Percentiles rank a stretch among this genome's conserved stretches.
These are phyloP conservation scores for Neoascia interrupta DNA, from an alignment of 2,888 invertebrate species.

Conservation along the genomic window DNA sequence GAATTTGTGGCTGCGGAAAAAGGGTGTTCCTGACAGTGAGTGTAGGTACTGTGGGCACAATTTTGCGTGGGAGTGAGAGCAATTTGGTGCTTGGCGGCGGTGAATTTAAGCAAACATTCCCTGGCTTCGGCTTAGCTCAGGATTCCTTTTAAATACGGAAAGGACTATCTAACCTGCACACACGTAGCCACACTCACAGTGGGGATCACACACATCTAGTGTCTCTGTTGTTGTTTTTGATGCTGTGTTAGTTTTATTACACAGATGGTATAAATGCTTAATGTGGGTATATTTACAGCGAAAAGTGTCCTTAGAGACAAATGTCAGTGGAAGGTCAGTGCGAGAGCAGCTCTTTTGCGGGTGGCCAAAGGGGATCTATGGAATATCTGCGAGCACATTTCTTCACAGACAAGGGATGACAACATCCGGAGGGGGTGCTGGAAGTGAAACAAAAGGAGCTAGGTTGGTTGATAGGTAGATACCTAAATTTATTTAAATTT, in stretches of 20 bases:
- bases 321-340: slow-evolving; percentile 64
- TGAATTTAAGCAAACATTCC: slow-evolving; percentile 41
- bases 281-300: slow-evolving; percentile 55
- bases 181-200: not conserved
- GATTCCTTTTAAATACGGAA: slow-evolving; percentile 35
- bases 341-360: not conserved
- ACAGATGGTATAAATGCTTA: slow-evolving; percentile 63
- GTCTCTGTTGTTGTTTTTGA: slow-evolving; percentile 1
- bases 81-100: slow-evolving; percentile 36
- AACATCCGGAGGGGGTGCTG: slow-evolving; percentile 3
- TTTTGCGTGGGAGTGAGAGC: slow-evolving; percentile 8
- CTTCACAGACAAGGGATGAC: slow-evolving; percentile 4
- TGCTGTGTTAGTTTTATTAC: slow-evolving; percentile 53
- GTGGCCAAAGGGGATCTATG: not conserved
- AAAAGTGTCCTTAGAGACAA: slow-evolving; percentile 55
- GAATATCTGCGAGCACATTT: slow-evolving; percentile 21
- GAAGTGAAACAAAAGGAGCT: slow-evolving; percentile 50
- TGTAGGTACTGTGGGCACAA: not conserved
- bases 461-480: too few species aligned
- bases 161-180: too few species aligned
- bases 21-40: slow-evolving; percentile 46
- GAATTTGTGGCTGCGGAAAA: slow-evolving; percentile 30
- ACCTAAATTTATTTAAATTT: slow-evolving; percentile 67
- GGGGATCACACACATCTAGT: not conserved
- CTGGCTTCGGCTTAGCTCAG: slow-evolving; percentile 41